phyloP scores from a whole-genome alignment of 2,113 vertebrate genomes.

The Vombatus ursinus region DNA sequence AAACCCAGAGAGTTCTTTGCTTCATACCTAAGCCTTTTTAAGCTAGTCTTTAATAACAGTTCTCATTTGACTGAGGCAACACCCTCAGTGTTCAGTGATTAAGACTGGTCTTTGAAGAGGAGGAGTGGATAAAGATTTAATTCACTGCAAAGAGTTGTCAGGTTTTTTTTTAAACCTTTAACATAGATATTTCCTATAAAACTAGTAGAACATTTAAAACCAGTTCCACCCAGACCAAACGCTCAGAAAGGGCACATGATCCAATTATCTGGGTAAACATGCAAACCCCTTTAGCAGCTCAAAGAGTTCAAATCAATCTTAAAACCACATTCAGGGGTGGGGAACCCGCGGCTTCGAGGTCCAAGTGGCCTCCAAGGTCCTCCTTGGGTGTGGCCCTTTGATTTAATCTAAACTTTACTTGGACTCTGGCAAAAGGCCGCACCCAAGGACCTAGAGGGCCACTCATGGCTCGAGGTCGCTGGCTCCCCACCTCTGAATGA shows the following conservation, averaged over 20 bases:
- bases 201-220: not conserved
- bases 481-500: not conserved
- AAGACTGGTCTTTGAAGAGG: not conserved
- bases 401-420: no score
- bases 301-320: not conserved
- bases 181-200: not conserved
- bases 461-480: no score
- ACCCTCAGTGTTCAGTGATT: no score
- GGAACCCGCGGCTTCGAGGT: no score
- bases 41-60: no score
- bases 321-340: not conserved
- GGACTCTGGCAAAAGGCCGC: no score
- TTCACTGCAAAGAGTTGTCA: not conserved
- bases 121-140: not conserved
- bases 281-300: not conserved
- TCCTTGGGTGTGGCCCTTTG: no score
- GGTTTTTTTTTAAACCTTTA: not conserved
- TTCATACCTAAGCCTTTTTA: no score
- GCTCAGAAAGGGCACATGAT: not conserved
- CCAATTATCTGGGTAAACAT: not conserved
- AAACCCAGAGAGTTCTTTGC: no score
- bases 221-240: not conserved
- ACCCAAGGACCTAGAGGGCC: no score
- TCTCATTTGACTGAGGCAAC: no score
- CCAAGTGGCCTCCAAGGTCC: no score